Conservation (phyloP, 30 jellyfish, hydroid and myxozoan species). For the Aurelia sp. region DNA sequence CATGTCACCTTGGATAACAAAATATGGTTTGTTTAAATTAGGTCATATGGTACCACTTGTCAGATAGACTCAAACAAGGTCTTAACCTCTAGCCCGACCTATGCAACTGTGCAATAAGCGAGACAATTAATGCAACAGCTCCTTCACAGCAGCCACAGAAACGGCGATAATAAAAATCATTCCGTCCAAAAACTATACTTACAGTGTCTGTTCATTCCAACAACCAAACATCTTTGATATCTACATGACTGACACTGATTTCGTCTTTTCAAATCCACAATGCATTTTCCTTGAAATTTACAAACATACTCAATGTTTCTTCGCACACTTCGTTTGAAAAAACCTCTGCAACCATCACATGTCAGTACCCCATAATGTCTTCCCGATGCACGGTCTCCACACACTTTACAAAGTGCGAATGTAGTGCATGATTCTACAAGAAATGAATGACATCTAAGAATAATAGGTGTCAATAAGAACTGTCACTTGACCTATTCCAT, state of each 20-base stretch:
- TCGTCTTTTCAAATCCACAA: constrained; percentile 88
- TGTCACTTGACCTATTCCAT: no score
- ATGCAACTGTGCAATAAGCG: no score
- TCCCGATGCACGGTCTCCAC: constrained; percentile 99
- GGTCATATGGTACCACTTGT: no score
- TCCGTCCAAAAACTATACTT: not conserved
- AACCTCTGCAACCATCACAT: constrained; percentile 99
- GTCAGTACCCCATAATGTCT: constrained; percentile 95
- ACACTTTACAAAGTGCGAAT: constrained; percentile 68
- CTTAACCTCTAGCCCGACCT: no score
- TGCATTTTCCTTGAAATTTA: constrained; percentile 81
- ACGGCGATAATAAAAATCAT: not conserved
- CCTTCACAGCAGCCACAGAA: no score
- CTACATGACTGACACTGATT: constrained; percentile 95
- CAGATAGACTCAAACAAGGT: no score
- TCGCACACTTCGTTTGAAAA: constrained; percentile 95
- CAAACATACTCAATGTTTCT: constrained; percentile 80
- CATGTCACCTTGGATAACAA: no score
- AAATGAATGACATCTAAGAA: no score
- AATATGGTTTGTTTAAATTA: no score
- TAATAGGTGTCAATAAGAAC: no score
- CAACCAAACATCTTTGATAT: constrained; percentile 81
- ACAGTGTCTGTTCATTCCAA: constrained; percentile 97
- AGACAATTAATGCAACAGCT: no score
- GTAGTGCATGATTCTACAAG: constrained; percentile 45